Percentiles rank a stretch among this genome's conserved stretches.
Conservation (phyloP, 2,113 vertebrate genomes). For the Nothobranchius furzeri region DNA sequence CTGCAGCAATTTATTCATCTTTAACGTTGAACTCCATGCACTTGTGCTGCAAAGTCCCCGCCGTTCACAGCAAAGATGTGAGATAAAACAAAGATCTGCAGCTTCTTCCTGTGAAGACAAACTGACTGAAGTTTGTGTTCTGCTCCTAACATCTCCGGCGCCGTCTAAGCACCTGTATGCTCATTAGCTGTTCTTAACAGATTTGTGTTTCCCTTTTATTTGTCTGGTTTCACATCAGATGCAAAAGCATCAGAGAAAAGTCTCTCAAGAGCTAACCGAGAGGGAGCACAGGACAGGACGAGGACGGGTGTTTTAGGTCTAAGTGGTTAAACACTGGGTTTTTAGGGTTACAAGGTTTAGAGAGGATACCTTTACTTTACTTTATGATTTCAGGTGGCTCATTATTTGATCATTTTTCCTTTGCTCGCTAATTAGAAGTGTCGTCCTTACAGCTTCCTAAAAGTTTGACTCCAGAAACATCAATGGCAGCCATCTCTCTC, state of each 20-base stretch:
- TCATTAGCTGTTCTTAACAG: background rate
- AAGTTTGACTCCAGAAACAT: slow-evolving; percentile 49
- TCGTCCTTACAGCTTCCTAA: slow-evolving; percentile 16
- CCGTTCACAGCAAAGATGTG: background rate
- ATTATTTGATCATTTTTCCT: slow-evolving; percentile 34
- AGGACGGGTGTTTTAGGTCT: background rate
- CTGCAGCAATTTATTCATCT: background rate
- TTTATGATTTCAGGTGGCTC: slow-evolving; percentile 25
- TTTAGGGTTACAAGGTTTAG: slow-evolving; percentile 1
- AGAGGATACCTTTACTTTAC: slow-evolving; percentile 1
- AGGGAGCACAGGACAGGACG: slow-evolving; percentile 28
- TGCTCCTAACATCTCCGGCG: background rate
- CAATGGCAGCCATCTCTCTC: slow-evolving; percentile 55
- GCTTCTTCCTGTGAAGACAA: background rate
- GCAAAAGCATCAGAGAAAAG: background rate
- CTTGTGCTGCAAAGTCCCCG: too few species aligned
- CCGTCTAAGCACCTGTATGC: background rate
- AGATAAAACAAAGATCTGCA: background rate
- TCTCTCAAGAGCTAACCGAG: background rate
- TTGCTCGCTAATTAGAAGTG: slow-evolving; percentile 29
- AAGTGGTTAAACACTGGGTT: slow-evolving; percentile 5
- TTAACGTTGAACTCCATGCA: too few species aligned
- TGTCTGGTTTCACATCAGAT: background rate
- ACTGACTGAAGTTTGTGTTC: background rate
- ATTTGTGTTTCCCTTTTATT: too few species aligned